phyloP scores from a whole-genome alignment of 2,797 vertebrate species.

The Rhinoraja longicauda region DNA sequence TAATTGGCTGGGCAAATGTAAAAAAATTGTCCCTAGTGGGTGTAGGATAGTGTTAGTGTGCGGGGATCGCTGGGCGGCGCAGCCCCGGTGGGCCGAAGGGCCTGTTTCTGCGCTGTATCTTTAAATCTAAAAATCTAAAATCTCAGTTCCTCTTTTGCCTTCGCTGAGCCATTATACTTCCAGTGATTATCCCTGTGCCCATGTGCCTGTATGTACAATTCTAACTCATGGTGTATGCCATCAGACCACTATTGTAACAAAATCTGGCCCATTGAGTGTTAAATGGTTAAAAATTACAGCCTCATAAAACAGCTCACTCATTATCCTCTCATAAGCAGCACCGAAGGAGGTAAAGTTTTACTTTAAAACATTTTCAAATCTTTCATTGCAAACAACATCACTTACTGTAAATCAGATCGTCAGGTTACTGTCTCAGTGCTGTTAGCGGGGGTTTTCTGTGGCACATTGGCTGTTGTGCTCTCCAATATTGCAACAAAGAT shows the following conservation, averaged over 20 bases:
- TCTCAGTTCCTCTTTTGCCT: neutral
- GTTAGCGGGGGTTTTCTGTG: neutral
- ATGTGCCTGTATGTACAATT: no score
- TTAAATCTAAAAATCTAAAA: no score
- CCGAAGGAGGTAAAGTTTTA: neutral
- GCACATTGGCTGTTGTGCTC: neutral
- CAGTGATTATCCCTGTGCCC: neutral
- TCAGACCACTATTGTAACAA: no score
- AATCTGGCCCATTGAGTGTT: neutral
- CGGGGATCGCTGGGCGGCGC: no score
- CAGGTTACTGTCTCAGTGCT: neutral
- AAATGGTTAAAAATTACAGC: neutral
- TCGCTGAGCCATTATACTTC: neutral
- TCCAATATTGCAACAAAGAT: neutral
- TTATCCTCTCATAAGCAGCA: neutral
- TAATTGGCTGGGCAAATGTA: no score
- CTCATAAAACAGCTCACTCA: neutral
- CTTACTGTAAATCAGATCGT: neutral
- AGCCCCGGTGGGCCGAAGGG: no score
- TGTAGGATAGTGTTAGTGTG: no score
- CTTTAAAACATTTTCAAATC: neutral
- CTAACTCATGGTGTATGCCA: no score
- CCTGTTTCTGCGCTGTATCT: no score
- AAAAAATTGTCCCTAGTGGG: no score
- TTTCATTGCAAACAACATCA: neutral